Percentiles rank a stretch among this genome's conserved stretches.
phyloP scores from a whole-genome alignment of 2,888 invertebrate genomes.

The Thyatira batis region DNA sequence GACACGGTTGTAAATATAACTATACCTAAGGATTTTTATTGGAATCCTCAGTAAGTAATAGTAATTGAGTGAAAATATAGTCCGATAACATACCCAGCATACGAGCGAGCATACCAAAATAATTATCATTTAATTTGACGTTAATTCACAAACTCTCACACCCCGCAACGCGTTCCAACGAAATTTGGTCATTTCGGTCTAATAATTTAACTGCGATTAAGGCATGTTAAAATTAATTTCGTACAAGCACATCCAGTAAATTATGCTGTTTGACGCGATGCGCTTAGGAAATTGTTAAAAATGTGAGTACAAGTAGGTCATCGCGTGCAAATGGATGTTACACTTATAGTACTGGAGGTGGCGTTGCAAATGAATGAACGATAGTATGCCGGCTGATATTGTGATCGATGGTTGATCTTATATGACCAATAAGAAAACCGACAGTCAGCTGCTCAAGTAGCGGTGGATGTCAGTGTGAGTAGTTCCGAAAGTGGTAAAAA shows the following conservation, averaged over 20 bases:
- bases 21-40: no score
- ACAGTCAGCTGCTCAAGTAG: no score
- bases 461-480: no score
- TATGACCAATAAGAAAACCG: no score
- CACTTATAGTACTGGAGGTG: no score
- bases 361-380: no score
- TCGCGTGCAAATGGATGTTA: conserved; percentile 22
- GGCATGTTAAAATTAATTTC: conserved; percentile 26
- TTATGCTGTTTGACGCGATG: conserved; percentile 15
- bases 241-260: conserved; percentile 25
- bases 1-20: no score
- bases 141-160: conserved; percentile 4
- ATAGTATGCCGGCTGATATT: no score
- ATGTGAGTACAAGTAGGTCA: conserved; percentile 14
- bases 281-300: conserved; percentile 25
- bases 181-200: conserved; percentile 33
- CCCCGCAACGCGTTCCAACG: conserved; percentile 20
- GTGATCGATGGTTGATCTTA: no score
- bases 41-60: no score
- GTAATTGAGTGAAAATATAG: background rate
- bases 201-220: conserved; percentile 33
- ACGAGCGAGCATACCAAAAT: background rate
- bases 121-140: background rate
- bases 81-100: background rate
- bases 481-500: no score